A percentile compares a stretch with the other conserved stretches of the same genome.
Conservation (phyloP, 2,113 vertebrate species). For the Penelope pileata region DNA sequence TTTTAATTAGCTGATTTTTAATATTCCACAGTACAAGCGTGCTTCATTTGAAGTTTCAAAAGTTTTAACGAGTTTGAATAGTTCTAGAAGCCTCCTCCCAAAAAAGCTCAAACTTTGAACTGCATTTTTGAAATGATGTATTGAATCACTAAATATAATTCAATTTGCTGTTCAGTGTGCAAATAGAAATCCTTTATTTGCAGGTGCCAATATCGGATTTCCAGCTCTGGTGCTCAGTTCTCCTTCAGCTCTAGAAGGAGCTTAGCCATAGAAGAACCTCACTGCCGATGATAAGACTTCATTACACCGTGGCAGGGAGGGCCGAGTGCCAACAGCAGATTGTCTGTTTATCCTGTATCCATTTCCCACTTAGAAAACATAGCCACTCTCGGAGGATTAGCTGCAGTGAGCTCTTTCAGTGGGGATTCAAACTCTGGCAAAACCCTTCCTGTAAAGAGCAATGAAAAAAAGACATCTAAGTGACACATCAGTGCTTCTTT, state of each 20-base stretch:
- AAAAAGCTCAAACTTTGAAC: background rate
- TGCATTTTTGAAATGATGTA: background rate
- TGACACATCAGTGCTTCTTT: background rate
- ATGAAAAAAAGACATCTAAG: constrained; percentile 49
- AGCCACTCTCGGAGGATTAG: constrained; percentile 69
- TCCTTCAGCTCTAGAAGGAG: constrained; percentile 14
- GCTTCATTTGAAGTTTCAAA: background rate
- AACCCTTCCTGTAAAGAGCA: background rate
- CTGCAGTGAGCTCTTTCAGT: constrained; percentile 19
- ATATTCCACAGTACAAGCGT: background rate
- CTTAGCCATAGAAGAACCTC: constrained; percentile 27
- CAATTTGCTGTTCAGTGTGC: background rate
- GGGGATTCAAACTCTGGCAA: constrained; percentile 42
- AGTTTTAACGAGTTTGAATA: background rate
- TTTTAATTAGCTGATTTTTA: background rate
- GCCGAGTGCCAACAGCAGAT: constrained; percentile 69
- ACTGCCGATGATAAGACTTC: constrained; percentile 25
- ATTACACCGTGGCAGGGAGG: constrained; percentile 19
- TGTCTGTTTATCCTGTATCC: constrained; percentile 73
- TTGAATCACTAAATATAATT: background rate
- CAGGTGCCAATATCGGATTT: background rate
- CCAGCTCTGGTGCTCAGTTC: background rate
- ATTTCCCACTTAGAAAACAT: constrained; percentile 68
- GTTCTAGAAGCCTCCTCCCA: background rate
- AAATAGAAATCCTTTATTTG: constrained; percentile 1